These are phyloP conservation scores for Zaprionus inermis DNA, from an alignment of 1,140 invertebrate species.

Conservation along the genomic window DNA sequence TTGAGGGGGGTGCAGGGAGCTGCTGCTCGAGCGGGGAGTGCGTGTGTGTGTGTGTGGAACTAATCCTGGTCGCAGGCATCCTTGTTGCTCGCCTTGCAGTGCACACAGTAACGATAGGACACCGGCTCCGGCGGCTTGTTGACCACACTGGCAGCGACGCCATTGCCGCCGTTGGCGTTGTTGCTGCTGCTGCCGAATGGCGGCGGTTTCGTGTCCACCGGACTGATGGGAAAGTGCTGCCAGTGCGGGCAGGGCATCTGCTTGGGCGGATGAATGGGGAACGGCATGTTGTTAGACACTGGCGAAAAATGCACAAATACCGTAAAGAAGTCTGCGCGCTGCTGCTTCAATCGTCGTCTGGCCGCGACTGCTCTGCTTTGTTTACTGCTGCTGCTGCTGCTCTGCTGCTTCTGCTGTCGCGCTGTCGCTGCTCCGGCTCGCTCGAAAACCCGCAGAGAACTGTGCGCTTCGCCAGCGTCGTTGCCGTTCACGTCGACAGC, in stretches of 20 bases:
- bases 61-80: constrained; percentile 46
- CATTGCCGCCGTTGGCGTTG: constrained; percentile 12
- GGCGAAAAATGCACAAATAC: neutral
- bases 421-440: constrained; percentile 52
- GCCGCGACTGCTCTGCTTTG: neutral
- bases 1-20: neutral
- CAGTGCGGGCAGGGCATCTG: constrained; percentile 82
- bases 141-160: neutral
- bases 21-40: neutral
- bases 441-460: constrained; percentile 59
- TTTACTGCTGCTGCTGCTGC: neutral
- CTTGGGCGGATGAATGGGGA: constrained; percentile 77
- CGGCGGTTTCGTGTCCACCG: constrained; percentile 62
- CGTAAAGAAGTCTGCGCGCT: constrained; percentile 1
- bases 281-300: constrained; percentile 58
- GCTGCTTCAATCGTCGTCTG: constrained; percentile 14
- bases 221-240: constrained; percentile 79
- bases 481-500: constrained; percentile 62
- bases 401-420: constrained; percentile 2
- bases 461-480: constrained; percentile 64
- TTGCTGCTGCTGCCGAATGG: constrained; percentile 54
- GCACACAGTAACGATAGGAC: constrained; percentile 66
- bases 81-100: constrained; percentile 60
- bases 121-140: constrained; percentile 69
- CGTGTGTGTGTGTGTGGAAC: neutral